Conservation (phyloP, 1,140 invertebrate species). For the Brachionus manjavacas region DNA sequence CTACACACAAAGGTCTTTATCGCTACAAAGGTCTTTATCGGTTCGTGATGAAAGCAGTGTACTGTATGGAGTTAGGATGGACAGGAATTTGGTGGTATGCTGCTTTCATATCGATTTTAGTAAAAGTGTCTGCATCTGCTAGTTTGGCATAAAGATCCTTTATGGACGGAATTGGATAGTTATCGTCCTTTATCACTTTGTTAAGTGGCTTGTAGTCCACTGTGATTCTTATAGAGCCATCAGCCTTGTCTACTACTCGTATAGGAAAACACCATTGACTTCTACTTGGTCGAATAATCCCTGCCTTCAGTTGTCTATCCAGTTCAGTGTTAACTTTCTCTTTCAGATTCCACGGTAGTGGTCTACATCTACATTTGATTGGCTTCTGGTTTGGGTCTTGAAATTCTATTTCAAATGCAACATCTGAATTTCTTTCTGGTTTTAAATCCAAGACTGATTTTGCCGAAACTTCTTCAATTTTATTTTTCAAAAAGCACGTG, state of each 20-base stretch:
- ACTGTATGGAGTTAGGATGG: too few relatives aligned
- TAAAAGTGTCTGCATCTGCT: too few relatives aligned
- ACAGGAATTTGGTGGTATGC: too few relatives aligned
- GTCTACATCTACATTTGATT: not conserved
- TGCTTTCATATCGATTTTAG: too few relatives aligned
- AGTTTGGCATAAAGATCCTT: too few relatives aligned
- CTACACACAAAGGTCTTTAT: conserved; percentile 44
- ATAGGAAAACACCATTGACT: not conserved
- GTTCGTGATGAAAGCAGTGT: too few relatives aligned
- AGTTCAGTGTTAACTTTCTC: not conserved
- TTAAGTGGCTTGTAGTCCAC: too few relatives aligned
- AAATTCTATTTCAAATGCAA: not conserved
- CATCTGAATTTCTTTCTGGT: not conserved
- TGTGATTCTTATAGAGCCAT: too few relatives aligned
- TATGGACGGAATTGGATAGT: too few relatives aligned
- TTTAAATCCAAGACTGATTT: not conserved
- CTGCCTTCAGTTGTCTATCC: not conserved
- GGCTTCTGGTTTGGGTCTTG: not conserved
- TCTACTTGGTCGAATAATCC: not conserved
- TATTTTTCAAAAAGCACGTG: not conserved
- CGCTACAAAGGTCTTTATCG: conserved; percentile 44
- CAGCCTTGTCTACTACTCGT: too few relatives aligned
- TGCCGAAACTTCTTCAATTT: not conserved
- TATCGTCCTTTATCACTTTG: too few relatives aligned
- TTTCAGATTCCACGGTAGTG: not conserved